Base-by-base conservation (phyloP, 2,888 invertebrate genomes). In the Hoplodrina ambigua region DNA sequence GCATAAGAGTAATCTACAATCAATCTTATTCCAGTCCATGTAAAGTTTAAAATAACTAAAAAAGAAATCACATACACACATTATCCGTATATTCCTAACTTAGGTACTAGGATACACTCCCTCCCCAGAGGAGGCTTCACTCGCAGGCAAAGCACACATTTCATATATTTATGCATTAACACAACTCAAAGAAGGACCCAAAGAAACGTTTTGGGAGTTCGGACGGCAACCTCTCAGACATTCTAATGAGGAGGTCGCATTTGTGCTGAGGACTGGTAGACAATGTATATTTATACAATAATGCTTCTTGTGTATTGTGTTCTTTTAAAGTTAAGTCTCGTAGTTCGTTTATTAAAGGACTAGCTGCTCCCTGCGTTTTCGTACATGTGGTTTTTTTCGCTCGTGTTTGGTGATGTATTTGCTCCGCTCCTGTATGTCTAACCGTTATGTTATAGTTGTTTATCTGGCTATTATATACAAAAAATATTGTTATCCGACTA, bases 141-240 rank as follows among this genome's bases (percentile, higher is more conserved):
- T 63, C 55, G 20, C 69, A 55, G 80, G 69, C 59, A 78, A 69
- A 83, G 72, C 85, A 87, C 85, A 88, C 86, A 88, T 88, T 84
- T 87, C 85, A 81, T 86, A 86, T 84, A 86, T 87, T 84, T 86
- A 88, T 88, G 86, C 89, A 90, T 90, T 89, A 84, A 64, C 66
- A 89, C 87, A 86, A 84, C 85, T 87, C 89, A 86, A 87, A 88
- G 89, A 87, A 90, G 90, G 90, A 83, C 82, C 84, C 64, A 77
- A 86, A 88, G 90, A 89, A 89, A 90, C 89, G 89, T 88, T 91
- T 89, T 90, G 85, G 88, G 88, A 83, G 90, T 89, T 89, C 85
- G 89, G 88, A 84, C 84, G 86, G 82, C 75, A 89, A 86, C 89
- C 91, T 90, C 91, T 92, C 91, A 92, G 92, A 92, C 91, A 92